These are phyloP conservation scores for Corythaixoides concolor DNA, from an alignment of 2,113 vertebrate species.

Conservation along the genomic window DNA sequence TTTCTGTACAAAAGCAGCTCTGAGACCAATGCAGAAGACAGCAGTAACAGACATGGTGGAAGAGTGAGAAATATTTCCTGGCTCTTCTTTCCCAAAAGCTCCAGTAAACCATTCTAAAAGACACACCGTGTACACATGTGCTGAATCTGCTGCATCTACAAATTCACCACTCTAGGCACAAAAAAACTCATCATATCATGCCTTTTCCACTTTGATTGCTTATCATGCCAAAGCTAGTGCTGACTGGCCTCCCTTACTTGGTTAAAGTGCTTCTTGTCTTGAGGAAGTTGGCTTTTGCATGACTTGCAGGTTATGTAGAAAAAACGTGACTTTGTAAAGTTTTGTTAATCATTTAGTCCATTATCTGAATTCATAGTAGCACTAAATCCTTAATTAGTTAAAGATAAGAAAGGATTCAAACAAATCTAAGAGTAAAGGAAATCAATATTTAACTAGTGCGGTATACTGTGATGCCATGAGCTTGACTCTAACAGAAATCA, in stretches of 20 bases:
- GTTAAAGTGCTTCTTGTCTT: conserved; percentile 9
- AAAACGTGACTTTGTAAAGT: neutral
- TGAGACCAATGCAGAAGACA: neutral
- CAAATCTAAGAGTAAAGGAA: neutral
- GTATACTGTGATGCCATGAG: neutral
- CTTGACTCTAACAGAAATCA: neutral
- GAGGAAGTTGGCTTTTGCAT: conserved; percentile 32
- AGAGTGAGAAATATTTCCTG: neutral
- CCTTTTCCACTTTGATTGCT: neutral
- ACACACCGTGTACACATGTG: neutral
- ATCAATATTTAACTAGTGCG: neutral
- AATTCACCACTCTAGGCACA: neutral
- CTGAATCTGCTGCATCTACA: neutral
- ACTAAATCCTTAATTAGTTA: neutral
- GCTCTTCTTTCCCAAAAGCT: neutral
- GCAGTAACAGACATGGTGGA: neutral
- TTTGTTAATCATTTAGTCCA: conserved; percentile 40
- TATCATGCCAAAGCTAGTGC: neutral
- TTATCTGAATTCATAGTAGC: conserved; percentile 2
- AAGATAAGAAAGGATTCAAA: neutral
- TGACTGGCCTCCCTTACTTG: neutral
- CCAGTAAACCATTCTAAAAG: neutral
- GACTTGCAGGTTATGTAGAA: neutral
- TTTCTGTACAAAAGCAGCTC: neutral
- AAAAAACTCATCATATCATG: neutral